These are phyloP conservation scores for Hydropsyche betteni DNA, from an alignment of 2,888 invertebrate species.

Conservation along the genomic window DNA sequence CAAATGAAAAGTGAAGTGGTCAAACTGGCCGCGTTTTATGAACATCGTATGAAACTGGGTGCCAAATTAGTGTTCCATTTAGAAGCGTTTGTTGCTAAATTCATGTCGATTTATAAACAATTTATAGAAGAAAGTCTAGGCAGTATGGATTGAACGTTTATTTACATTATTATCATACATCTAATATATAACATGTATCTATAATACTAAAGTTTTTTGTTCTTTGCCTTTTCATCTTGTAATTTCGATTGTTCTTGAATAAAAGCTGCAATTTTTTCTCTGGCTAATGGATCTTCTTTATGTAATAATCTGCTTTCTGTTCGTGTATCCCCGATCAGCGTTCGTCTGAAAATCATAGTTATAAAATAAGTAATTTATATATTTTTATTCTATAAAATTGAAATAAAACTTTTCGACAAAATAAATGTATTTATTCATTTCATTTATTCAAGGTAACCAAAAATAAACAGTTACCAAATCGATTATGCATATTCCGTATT, in stretches of 20 bases:
- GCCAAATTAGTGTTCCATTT: constrained; percentile 96
- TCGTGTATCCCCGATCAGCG: constrained; percentile 40
- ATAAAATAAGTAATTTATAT: neutral
- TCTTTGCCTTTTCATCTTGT: neutral
- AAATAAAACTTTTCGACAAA: neutral
- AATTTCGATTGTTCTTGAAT: constrained; percentile 35
- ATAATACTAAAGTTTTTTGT: neutral
- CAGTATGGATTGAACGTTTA: constrained; percentile 61
- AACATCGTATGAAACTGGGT: constrained; percentile 91
- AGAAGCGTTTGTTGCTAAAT: constrained; percentile 96
- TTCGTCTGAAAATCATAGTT: constrained; percentile 38
- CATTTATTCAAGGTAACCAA: too few species aligned
- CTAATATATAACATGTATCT: neutral
- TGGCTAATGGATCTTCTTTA: constrained; percentile 35
- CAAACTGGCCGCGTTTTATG: constrained; percentile 86
- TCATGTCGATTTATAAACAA: constrained; percentile 93
- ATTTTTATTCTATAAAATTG: neutral
- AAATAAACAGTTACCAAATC: too few species aligned
- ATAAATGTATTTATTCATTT: too few species aligned
- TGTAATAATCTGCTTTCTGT: constrained; percentile 33
- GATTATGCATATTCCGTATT: neutral
- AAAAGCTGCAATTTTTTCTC: constrained; percentile 23
- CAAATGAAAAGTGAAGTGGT: constrained; percentile 87
- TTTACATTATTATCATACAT: constrained; percentile 6
- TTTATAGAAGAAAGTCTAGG: constrained; percentile 80